Evolutionary conservation across 2,797 vertebrate species (phyloP).

Genomic region (Dermochelys coriacea): DNA sequence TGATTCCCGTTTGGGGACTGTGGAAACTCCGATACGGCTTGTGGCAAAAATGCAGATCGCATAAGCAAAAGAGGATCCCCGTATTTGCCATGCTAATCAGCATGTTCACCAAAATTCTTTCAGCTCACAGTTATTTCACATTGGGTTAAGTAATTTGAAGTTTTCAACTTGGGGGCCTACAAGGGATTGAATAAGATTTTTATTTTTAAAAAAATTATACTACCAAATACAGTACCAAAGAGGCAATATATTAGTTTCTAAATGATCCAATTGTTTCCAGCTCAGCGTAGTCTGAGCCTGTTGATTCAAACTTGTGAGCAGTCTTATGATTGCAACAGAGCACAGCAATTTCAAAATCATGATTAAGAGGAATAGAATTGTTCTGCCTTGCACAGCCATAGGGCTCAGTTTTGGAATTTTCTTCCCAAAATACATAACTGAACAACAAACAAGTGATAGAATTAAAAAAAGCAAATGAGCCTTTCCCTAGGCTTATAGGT

Average conservation of each 20-base stretch:
- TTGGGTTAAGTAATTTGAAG: background rate
- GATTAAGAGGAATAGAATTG: background rate
- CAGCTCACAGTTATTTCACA: background rate
- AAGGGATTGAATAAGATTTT: background rate
- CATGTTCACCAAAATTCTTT: background rate
- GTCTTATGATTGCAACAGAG: background rate
- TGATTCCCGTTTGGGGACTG: too few species aligned
- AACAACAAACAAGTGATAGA: background rate
- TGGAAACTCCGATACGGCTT: too few species aligned
- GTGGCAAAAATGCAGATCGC: background rate
- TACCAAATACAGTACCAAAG: background rate
- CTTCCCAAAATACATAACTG: background rate
- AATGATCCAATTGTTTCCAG: background rate
- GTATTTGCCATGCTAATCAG: background rate
- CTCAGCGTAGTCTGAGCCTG: background rate
- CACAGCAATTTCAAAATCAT: background rate
- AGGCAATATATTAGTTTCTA: background rate
- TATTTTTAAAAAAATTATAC: background rate
- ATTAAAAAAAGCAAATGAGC: background rate
- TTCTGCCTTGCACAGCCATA: background rate
- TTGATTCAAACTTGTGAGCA: background rate
- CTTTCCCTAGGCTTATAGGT: background rate
- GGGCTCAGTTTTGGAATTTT: background rate
- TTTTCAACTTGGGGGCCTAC: background rate
- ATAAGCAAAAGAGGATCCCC: background rate